These are phyloP conservation scores for Samia ricini DNA, from an alignment of 1,140 invertebrate genomes.

Conservation along the genomic window DNA sequence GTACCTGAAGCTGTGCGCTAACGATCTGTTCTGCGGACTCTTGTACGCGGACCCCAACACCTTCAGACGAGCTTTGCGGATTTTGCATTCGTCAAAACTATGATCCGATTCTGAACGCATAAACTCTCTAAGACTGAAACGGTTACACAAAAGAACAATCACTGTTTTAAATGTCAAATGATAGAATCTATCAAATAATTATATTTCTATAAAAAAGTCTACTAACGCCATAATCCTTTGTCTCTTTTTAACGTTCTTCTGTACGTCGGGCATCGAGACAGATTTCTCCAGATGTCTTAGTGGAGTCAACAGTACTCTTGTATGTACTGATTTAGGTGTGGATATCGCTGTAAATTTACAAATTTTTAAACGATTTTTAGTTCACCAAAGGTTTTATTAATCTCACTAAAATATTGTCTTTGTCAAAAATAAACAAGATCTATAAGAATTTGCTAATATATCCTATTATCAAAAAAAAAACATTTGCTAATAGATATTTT, in stretches of 20 bases:
- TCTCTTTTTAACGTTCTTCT: conserved; percentile 80
- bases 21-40: conserved; percentile 85
- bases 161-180: too few relatives aligned
- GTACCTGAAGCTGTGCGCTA: conserved; percentile 90
- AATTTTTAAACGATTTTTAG: background rate
- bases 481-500: too few relatives aligned
- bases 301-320: conserved; percentile 37
- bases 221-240: conserved; percentile 83
- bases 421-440: too few relatives aligned
- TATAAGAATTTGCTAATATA: too few relatives aligned
- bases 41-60: conserved; percentile 83
- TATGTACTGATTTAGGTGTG: conserved; percentile 4
- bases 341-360: conserved; percentile 26
- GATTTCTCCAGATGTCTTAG: conserved; percentile 85
- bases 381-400: background rate
- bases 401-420: too few relatives aligned
- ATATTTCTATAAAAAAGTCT: background rate
- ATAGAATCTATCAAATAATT: background rate
- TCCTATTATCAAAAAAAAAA: too few relatives aligned
- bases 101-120: conserved; percentile 88
- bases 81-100: conserved; percentile 84
- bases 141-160: conserved; percentile 39
- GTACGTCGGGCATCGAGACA: conserved; percentile 89
- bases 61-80: conserved; percentile 78
- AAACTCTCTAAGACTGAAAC: conserved; percentile 82